A percentile compares a stretch with the other conserved stretches of the same genome.
phyloP scores from a whole-genome alignment of 2,113 vertebrate genomes.

The Argyrosomus japonicus region DNA sequence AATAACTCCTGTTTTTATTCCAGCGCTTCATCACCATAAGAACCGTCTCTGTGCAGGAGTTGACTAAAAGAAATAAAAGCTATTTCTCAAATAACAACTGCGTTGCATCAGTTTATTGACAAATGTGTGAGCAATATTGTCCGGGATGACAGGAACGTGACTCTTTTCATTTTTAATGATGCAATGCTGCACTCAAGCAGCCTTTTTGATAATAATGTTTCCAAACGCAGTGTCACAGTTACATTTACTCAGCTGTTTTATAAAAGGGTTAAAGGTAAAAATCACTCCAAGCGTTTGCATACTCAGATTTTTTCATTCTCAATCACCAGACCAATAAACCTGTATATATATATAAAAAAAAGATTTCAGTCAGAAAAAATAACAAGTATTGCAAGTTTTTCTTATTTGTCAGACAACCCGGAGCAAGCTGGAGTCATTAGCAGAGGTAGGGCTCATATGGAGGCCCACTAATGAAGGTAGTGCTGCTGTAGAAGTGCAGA shows the following conservation, averaged over 20 bases:
- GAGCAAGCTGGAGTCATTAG: conserved; percentile 40
- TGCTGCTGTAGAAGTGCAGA: conserved; percentile 27
- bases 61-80: conserved; percentile 3
- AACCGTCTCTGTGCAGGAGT: neutral
- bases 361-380: neutral
- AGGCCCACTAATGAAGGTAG: conserved; percentile 62
- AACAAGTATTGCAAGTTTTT: neutral
- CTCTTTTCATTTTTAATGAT: conserved; percentile 20
- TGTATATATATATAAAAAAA: neutral
- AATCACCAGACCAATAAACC: neutral
- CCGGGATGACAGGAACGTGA: conserved; percentile 34
- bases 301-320: neutral
- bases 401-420: conserved; percentile 16
- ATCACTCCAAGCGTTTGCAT: neutral
- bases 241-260: conserved; percentile 1
- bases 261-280: neutral
- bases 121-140: conserved; percentile 32
- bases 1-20: conserved; percentile 16
- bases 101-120: conserved; percentile 60
- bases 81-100: conserved; percentile 46
- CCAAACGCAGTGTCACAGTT: neutral
- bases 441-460: conserved; percentile 26
- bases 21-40: conserved; percentile 8
- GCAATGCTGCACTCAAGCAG: conserved; percentile 27
- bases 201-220: conserved; percentile 17